These are phyloP conservation scores for Atta colombica DNA, from an alignment of 1,140 invertebrate genomes.

Conservation along the genomic window DNA sequence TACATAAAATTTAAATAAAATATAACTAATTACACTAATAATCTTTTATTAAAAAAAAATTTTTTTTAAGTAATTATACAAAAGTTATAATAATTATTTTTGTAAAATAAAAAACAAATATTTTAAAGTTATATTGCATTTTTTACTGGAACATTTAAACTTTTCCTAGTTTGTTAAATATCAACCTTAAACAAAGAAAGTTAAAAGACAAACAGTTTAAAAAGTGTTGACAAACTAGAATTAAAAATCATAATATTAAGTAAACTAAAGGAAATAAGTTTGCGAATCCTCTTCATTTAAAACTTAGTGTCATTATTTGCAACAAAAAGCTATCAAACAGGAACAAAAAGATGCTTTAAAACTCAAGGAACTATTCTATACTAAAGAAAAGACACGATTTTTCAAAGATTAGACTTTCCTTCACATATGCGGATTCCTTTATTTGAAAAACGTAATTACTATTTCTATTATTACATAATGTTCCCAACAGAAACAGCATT, in stretches of 20 bases:
- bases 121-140: not conserved
- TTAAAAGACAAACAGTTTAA: not conserved
- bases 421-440: slow-evolving; percentile 2
- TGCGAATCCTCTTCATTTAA: slow-evolving; percentile 31
- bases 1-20: not conserved
- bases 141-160: not conserved
- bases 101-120: not conserved
- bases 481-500: not conserved
- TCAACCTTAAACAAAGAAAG: not conserved
- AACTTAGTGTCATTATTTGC: slow-evolving; percentile 1
- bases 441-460: slow-evolving; percentile 12
- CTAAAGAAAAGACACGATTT: slow-evolving; percentile 14
- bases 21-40: not conserved
- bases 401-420: not conserved
- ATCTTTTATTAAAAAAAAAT: no score
- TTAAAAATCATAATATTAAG: slow-evolving; percentile 2
- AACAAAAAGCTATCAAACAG: slow-evolving; percentile 19
- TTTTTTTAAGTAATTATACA: not conserved
- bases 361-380: slow-evolving; percentile 20
- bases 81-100: not conserved
- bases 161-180: not conserved
- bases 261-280: slow-evolving; percentile 30
- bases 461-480: not conserved
- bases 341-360: slow-evolving; percentile 38
- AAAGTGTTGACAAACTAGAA: not conserved